A percentile compares a stretch with the other conserved stretches of the same genome.
Evolutionary conservation across 1,140 invertebrate genomes (phyloP).

Genomic region (Neuroterus valhalla): DNA sequence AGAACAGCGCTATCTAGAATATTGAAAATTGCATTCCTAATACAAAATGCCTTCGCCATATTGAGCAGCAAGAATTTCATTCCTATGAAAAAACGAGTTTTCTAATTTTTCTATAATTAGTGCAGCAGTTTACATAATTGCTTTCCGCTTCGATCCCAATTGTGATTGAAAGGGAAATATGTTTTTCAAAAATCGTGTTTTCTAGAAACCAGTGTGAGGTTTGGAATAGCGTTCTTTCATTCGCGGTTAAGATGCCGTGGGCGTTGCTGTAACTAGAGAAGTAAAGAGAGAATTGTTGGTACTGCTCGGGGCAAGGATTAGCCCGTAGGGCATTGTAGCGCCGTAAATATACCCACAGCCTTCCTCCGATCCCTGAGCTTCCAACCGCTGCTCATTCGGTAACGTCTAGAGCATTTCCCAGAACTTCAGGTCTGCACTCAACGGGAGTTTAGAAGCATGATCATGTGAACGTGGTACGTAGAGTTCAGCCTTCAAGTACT

Average conservation of each 20-base stretch:
- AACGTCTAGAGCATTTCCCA: constrained; percentile 63
- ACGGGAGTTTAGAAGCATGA: constrained; percentile 35
- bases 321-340: constrained; percentile 74
- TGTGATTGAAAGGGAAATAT: constrained; percentile 37
- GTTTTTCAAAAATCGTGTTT: constrained; percentile 40
- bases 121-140: not conserved
- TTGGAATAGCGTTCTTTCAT: constrained; percentile 53
- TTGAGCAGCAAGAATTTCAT: no score
- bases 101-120: no score
- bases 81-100: no score
- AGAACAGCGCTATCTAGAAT: no score
- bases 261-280: constrained; percentile 59
- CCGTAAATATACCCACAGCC: constrained; percentile 71
- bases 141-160: not conserved
- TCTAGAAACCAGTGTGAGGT: constrained; percentile 51
- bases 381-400: constrained; percentile 47
- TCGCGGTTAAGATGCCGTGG: constrained; percentile 50
- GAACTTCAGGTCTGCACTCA: constrained; percentile 47
- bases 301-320: constrained; percentile 68
- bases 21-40: no score
- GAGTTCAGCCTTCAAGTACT: no score
- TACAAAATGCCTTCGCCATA: no score
- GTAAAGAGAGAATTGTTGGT: constrained; percentile 60
- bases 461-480: no score
- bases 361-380: constrained; percentile 51